Percentiles rank a stretch among this genome's conserved stretches.
Evolutionary conservation across 1,140 invertebrate genomes (phyloP).

Genomic region (Lineus longissimus): DNA sequence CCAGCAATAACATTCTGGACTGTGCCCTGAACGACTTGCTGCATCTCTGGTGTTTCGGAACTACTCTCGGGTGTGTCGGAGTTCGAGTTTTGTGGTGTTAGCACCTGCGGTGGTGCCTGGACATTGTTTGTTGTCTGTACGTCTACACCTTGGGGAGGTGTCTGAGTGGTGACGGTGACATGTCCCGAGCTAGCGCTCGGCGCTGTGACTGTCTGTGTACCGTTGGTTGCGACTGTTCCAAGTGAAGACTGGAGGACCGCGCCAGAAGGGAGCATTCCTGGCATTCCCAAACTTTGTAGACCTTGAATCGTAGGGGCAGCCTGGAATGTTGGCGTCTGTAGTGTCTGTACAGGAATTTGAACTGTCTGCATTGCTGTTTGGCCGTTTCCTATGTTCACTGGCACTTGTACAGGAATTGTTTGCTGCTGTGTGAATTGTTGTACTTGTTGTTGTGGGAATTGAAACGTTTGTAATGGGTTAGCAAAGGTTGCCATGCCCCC

Average conservation of each 20-base stretch:
- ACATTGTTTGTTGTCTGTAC: background rate
- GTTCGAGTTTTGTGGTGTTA: background rate
- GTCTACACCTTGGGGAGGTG: background rate
- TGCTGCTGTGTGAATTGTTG: constrained; percentile 26
- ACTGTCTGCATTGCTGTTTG: constrained; percentile 63
- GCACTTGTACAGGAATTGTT: constrained; percentile 53
- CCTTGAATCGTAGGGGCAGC: constrained; percentile 51
- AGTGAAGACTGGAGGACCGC: background rate
- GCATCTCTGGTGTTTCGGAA: too few relatives aligned
- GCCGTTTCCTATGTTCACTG: constrained; percentile 81
- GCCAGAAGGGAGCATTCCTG: background rate
- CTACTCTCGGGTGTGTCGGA: too few relatives aligned
- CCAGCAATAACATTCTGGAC: too few relatives aligned
- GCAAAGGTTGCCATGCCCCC: constrained; percentile 31
- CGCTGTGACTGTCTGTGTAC: background rate
- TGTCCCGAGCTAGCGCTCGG: background rate
- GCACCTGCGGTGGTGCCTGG: constrained; percentile 1
- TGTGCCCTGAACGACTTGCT: too few relatives aligned
- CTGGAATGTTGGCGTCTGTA: constrained; percentile 75
- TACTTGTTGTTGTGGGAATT: constrained; percentile 58
- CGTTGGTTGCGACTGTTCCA: background rate
- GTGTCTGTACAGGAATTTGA: constrained; percentile 28
- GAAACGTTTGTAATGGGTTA: constrained; percentile 62
- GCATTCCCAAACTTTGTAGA: background rate
- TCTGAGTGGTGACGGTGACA: background rate